Conservation (phyloP, 2,888 invertebrate species). For the Melieria crassipennis region DNA sequence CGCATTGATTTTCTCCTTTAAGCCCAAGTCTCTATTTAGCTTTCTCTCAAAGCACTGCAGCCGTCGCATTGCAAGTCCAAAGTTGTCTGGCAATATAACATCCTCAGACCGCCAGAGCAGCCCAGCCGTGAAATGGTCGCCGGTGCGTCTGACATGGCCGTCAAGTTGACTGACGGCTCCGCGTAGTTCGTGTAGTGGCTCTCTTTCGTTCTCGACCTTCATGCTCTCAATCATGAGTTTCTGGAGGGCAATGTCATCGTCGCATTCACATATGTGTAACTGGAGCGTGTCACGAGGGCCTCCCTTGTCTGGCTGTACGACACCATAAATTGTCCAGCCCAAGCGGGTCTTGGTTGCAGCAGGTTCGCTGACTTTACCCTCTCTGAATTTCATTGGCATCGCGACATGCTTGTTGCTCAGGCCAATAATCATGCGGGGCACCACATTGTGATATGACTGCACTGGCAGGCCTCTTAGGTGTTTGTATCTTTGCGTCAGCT, state of each 20-base stretch:
- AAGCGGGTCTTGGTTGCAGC: too few species aligned
- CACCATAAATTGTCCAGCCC: too few species aligned
- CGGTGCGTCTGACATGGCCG: constrained; percentile 16
- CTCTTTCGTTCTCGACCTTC: constrained; percentile 19
- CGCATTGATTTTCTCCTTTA: constrained; percentile 22
- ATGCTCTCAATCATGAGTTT: constrained; percentile 34
- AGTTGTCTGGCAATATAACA: constrained; percentile 44
- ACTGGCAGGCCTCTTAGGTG: constrained; percentile 35
- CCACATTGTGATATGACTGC: constrained; percentile 24
- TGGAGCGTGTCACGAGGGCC: too few species aligned
- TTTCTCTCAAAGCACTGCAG: constrained; percentile 37
- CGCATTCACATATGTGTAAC: too few species aligned
- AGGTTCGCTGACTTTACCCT: constrained; percentile 34
- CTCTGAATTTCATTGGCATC: constrained; percentile 35
- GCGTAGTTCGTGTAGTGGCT: background rate
- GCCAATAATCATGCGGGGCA: constrained; percentile 37
- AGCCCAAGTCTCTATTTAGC: constrained; percentile 29
- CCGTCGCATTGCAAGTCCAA: constrained; percentile 29
- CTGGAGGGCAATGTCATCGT: constrained; percentile 33
- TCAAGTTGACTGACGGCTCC: constrained; percentile 12
- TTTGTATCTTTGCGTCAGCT: constrained; percentile 27
- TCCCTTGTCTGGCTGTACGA: too few species aligned
- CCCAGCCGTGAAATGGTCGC: constrained; percentile 36
- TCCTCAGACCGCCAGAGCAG: constrained; percentile 45
- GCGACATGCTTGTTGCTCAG: constrained; percentile 35